Base-by-base conservation (phyloP, 2,797 vertebrate genomes). In the Melanotaenia parkinsoni region DNA sequence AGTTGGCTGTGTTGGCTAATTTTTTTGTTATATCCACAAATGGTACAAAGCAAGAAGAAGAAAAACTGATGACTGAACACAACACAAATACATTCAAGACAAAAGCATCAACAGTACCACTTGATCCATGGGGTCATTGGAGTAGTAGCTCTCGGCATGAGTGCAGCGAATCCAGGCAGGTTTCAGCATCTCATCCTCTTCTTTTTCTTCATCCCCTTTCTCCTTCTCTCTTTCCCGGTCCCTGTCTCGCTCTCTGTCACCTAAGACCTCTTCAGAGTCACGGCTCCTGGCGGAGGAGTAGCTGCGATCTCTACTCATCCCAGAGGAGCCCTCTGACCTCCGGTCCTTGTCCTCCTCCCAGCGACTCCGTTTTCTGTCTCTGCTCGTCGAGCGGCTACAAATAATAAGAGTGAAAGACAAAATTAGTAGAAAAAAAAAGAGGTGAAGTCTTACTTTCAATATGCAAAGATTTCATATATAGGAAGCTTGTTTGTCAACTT, bases 61-160 rank as follows among this genome's bases (percentile, higher is more conserved):
- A 18, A 45, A 51, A 51, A 11, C 5, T n/a, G 38, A 43, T 4
- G 40, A 22, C 47, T 51, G 47, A 51, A 51, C 11, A 51, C 3
- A 12, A 22, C 22, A 51, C 50, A 51, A 9, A 51, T 24, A 51
- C 10, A 40, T 24, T 37, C 7, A 54, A 56, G 22, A 33, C 7
- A 28, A 20, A 24, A 28, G 45, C 5, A 30, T 8, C 3, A 37
- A 24, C 38, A 20, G 73, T 96, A 99, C 98, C 96, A 99, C 97
- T 96, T 99, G 98, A 92, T 99, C 98, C 98, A 99, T 99, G 73
- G 97, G 98, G 83, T 99, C 98, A 3, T 94, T 98, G 74, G 98
- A 99, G 89, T 97, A 99, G 93, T 96, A 98, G 92, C 86, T 99
- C 90, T 99, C 98, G 0, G 97, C 96, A 56, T 99, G 97, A 3